Evolutionary conservation across 2,888 invertebrate species (phyloP), one percentile per base, ranked within the genome.

Genomic region (Aelia acuminata): DNA sequence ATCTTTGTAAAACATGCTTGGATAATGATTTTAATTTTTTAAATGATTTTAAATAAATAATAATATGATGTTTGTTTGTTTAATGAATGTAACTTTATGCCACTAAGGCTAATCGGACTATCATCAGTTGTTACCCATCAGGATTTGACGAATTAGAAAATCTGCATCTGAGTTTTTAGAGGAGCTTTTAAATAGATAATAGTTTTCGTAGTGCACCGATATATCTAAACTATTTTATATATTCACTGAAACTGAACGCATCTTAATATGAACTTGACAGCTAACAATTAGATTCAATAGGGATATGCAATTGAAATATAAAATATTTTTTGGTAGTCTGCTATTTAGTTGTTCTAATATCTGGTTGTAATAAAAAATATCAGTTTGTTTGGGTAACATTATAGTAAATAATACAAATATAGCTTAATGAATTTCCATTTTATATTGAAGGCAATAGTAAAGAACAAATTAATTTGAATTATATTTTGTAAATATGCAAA

Each of bases 141-240:
- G n/a, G n/a, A n/a, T n/a, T n/a, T n/a, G n/a, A n/a, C n/a, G n/a
- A n/a, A n/a, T n/a, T n/a, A n/a, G 18, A 35, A 18, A 35, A 35
- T 35, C 35, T 18, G 35, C 63, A 18, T 70, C 63, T 70, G 35
- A 20, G 35, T 35, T 70, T 70, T 35, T 70, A 35, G n/a, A 70
- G 63, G 5, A 70, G 31, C 63, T 70, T 70, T 35, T 35, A 31
- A 70, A 70, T 70, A 70, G 63, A 70, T 35, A 35, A 70, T 70
- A 3, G 35, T 18, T 70, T 35, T 70, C 20, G 18, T 70, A 35
- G 18, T 70, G 63, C 63, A 70, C 63, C 20, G 31, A 70, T 35
- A 35, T 70, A 11, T 35, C 63, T 70, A 4, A 26, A 7, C 18
- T 35, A 18, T 70, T 35, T 35, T 70, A 70, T 18, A 35, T 35